Base-by-base conservation (phyloP, 2,113 vertebrate genomes). In the Amblyopsis rosae region DNA sequence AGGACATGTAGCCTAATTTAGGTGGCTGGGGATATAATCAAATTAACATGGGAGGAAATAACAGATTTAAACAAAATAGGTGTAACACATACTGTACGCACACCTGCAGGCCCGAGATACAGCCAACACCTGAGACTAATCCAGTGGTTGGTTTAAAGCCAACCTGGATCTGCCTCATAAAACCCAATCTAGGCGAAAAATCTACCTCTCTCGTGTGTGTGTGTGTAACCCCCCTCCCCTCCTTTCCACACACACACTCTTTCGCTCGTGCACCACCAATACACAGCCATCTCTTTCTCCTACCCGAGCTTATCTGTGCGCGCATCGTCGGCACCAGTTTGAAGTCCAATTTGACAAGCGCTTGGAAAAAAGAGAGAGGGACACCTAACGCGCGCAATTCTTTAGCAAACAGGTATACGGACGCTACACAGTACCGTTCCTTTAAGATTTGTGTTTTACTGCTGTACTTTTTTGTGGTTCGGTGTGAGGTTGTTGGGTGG, bases 281-380 rank as follows among this genome's bases (percentile, higher is more conserved):
- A 33, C 32, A 10, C 45, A 9, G 15, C 16, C 19, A 45, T 61
- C 41, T 33, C 33, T 12, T 33, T 33, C 35, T 9, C 15, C 59
- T 46, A 82, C 79, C 77, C 66, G 81, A 81, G 82, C 86, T 91
- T 88, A 90, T 90, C 88, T 90, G 77, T 47, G 86, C 82, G 81
- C 86, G 87, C 88, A 89, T 90, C 88, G 85, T 88, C 87, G 86
- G 87, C 88, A 87, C 74, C 88, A 89, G 84, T 90, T 86, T 89
- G 82, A 86, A 89, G 88, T 90, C 66, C 73, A 77, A 82, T 85
- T 85, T 87, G 85, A 87, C 88, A 89, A 80, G 82, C 80, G 79
- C 87, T 84, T 82, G 70, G 71, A 51, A 15, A 51, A 17, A 16
- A 56, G n/a, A 56, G 54, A 56, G 54, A 51, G 54, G 19, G 17